Percentiles rank a stretch among this genome's conserved stretches.
These are phyloP conservation scores for Schizotus pectinicornis DNA, from an alignment of 2,888 invertebrate genomes.

Conservation along the genomic window DNA sequence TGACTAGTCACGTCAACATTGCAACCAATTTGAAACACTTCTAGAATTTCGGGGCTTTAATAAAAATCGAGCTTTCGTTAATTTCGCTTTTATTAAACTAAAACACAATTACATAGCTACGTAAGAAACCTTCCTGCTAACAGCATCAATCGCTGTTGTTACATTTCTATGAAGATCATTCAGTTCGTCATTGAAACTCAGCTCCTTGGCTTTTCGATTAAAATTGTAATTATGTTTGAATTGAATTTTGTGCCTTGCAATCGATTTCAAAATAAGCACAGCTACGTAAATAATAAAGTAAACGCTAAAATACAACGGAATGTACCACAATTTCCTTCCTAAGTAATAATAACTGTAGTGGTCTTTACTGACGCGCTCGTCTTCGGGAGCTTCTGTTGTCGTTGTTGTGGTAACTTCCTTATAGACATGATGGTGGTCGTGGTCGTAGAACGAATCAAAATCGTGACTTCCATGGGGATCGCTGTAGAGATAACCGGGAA, in stretches of 20 bases:
- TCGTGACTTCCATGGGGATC: constrained; percentile 31
- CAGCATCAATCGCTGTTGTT: constrained; percentile 36
- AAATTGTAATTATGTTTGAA: constrained; percentile 61
- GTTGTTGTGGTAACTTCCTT: constrained; percentile 56
- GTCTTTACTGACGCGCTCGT: constrained; percentile 65
- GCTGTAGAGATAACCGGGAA: constrained; percentile 54
- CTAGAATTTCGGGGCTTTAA: neutral
- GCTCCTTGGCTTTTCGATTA: constrained; percentile 30
- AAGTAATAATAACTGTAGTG: constrained; percentile 76
- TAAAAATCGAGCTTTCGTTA: neutral
- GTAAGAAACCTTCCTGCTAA: constrained; percentile 39
- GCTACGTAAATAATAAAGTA: constrained; percentile 74
- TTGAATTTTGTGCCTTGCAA: constrained; percentile 74
- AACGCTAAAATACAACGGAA: constrained; percentile 77
- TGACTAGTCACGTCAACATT: too few species aligned
- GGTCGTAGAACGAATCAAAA: constrained; percentile 47
- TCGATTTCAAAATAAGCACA: constrained; percentile 73
- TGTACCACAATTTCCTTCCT: constrained; percentile 76
- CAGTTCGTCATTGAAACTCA: constrained; percentile 34
- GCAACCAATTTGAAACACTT: too few species aligned
- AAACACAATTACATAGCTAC: constrained; percentile 39
- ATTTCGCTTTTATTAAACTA: constrained; percentile 4
- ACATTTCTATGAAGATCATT: constrained; percentile 46
- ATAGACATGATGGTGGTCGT: constrained; percentile 55
- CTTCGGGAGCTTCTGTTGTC: constrained; percentile 61